A percentile compares a stretch with the other conserved stretches of the same genome.
phyloP scores from a whole-genome alignment of 2,113 vertebrate species.

The Myanophis thanlyinensis region DNA sequence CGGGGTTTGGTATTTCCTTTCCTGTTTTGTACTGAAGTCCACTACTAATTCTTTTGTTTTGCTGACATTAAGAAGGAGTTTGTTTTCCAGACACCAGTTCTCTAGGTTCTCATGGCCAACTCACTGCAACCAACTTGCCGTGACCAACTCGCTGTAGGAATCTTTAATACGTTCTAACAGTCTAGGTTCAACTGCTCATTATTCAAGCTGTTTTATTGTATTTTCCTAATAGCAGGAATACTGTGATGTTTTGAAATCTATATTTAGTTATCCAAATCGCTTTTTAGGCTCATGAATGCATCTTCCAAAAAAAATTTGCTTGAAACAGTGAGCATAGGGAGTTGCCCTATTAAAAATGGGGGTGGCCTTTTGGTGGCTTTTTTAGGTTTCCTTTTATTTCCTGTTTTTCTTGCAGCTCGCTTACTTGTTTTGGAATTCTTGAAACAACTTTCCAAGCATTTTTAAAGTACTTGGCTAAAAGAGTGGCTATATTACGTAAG shows the following conservation, averaged over 20 bases:
- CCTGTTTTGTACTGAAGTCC: too few species aligned
- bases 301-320: neutral
- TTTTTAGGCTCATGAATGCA: neutral
- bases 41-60: too few species aligned
- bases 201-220: neutral
- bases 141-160: neutral
- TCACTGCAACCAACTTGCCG: too few species aligned
- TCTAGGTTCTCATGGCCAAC: too few species aligned
- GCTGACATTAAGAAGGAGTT: too few species aligned
- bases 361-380: neutral
- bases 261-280: neutral
- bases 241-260: neutral
- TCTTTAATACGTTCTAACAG: neutral
- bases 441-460: slow-evolving; percentile 6
- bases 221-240: neutral
- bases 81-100: too few species aligned
- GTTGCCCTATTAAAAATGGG: neutral
- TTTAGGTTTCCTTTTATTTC: neutral
- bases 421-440: neutral
- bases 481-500: neutral
- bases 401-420: neutral
- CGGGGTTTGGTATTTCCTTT: too few species aligned
- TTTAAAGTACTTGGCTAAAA: neutral
- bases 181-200: neutral
- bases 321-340: neutral